These are phyloP conservation scores for Chaetops frenatus DNA, from an alignment of 2,113 vertebrate genomes.

Conservation along the genomic window DNA sequence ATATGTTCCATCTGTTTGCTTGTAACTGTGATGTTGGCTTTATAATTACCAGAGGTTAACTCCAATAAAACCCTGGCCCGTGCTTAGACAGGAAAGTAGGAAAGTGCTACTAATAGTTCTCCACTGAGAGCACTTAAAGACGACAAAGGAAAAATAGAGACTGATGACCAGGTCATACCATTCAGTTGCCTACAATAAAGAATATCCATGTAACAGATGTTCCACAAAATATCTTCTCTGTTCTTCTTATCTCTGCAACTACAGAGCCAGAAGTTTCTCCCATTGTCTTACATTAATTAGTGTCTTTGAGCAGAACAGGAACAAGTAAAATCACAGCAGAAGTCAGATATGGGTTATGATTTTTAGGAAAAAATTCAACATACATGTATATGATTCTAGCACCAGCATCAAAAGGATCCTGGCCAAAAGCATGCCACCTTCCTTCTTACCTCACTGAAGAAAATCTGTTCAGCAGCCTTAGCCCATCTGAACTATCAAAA, in stretches of 20 bases:
- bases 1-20: not conserved
- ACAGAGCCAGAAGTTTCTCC: too few relatives aligned
- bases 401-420: not conserved
- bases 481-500: not conserved
- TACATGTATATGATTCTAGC: not conserved
- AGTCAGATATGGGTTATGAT: too few relatives aligned
- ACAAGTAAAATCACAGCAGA: too few relatives aligned
- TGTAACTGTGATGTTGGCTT: not conserved
- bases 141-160: not conserved
- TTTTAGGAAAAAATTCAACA: not conserved
- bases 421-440: not conserved
- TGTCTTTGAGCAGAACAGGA: too few relatives aligned
- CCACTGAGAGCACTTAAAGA: not conserved
- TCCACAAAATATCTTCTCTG: too few relatives aligned
- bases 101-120: not conserved
- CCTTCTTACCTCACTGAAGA: not conserved
- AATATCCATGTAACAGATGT: too few relatives aligned
- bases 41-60: not conserved
- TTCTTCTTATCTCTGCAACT: too few relatives aligned
- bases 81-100: not conserved
- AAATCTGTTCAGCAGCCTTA: not conserved
- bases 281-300: too few relatives aligned
- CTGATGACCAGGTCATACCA: not conserved
- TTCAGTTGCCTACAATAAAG: too few relatives aligned
- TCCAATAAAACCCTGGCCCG: not conserved